Evolutionary conservation across 2,113 vertebrate species (phyloP), one percentile per base, ranked within the genome.

Genomic region (Poeciliopsis occidentalis): DNA sequence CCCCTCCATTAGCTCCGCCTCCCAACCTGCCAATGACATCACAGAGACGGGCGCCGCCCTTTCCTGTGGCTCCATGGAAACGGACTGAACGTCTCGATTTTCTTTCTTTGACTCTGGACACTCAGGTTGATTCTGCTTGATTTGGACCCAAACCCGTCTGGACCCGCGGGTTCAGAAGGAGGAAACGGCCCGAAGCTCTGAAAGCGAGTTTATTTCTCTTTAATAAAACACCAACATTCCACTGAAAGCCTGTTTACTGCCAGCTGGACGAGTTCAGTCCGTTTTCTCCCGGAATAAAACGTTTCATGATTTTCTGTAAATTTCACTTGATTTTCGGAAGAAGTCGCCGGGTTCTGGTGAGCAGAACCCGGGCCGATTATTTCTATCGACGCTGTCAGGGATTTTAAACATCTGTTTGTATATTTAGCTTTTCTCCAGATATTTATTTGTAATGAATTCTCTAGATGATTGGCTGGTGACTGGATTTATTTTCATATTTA

Each of bases 51-150:
- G 77, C 41, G 62, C 86, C 0, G 12, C 82, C 17, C 44, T 17
- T 64, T 84, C 89, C 63, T 82, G 62, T 22, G 83, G 92, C 84
- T 90, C 89, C 84, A 92, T 93, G 93, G 92, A 94, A 82, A 92
- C 91, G 0, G 92, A 95, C 75, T 88, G 29, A 90, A 30, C 0
- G 39, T 19, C 17, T 19, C 19, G 13, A 5, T 19, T 47, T 47
- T 47, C 44, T 47, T 47, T 17, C 17, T 19, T 47, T 24, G 51
- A 8, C 10, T 22, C 51, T n/a, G 24, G 51, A 57, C 51, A n/a
- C 62, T 64, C 62, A 64, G 30, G 63, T 34, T 22, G 63, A 32
- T 64, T 57, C 51, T 47, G 44, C 44, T 57, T 34, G 63, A 64
- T 64, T 64, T 24, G 30, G 30, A 19, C 62, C 22, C 15, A 22